Percentiles rank a stretch among this genome's conserved stretches.
phyloP scores from a whole-genome alignment of 2,113 vertebrate genomes.

The Tichodroma muraria region DNA sequence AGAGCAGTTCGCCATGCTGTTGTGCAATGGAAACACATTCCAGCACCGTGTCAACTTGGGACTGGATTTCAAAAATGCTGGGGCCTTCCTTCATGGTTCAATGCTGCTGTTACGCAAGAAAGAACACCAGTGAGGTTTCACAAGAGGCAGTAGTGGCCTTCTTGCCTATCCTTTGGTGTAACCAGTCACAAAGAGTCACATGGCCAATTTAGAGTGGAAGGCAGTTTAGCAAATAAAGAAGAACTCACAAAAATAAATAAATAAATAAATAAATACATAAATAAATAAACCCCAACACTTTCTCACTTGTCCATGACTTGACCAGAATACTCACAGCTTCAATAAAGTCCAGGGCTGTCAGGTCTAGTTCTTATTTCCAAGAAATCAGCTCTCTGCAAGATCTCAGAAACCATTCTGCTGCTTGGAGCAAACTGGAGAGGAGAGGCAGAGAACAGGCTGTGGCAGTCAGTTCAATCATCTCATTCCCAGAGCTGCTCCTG shows the following conservation, averaged over 20 bases:
- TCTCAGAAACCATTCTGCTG: not conserved
- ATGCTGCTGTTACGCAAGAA: not conserved
- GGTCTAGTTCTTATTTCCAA: not conserved
- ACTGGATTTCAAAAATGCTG: not conserved
- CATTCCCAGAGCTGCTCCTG: not conserved
- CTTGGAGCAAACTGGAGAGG: not conserved
- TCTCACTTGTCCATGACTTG: not conserved
- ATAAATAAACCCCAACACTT: no score
- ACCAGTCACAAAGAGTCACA: not conserved
- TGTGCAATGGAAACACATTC: not conserved
- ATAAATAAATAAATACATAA: fast-evolving
- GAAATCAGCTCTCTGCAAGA: not conserved
- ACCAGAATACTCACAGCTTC: not conserved
- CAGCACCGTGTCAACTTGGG: not conserved
- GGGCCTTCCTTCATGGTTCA: not conserved
- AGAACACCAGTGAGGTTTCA: not conserved
- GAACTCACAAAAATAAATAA: not conserved
- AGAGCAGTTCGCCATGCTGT: not conserved
- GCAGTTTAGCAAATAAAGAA: not conserved
- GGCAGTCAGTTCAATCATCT: not conserved
- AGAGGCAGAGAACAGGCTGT: not conserved
- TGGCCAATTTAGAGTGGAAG: not conserved
- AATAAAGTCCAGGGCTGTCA: not conserved
- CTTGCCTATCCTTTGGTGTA: not conserved
- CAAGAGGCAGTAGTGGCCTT: not conserved